Evolutionary conservation across 1,140 invertebrate species (phyloP).

Genomic region (Zaprionus ghesquierei): DNA sequence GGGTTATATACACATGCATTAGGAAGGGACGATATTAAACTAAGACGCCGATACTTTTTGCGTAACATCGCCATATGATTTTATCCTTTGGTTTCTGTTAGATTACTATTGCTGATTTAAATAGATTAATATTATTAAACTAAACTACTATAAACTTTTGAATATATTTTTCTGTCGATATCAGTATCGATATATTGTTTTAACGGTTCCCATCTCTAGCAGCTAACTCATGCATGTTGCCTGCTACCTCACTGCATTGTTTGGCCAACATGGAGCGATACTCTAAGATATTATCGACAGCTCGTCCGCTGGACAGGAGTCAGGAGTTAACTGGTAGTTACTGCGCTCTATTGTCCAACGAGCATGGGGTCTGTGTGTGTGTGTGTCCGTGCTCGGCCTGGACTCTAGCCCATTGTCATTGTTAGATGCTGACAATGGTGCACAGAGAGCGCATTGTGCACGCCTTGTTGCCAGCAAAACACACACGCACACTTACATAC

Average conservation of each 20-base stretch:
- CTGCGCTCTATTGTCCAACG: slow-evolving; percentile 64
- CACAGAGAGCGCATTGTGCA: slow-evolving; percentile 56
- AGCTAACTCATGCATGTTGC: slow-evolving; percentile 53
- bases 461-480: slow-evolving; percentile 19
- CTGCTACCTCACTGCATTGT: slow-evolving; percentile 54
- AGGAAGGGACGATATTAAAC: too few relatives aligned
- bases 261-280: slow-evolving; percentile 67
- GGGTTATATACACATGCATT: too few relatives aligned
- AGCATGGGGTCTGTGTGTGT: slow-evolving; percentile 17
- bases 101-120: too few relatives aligned
- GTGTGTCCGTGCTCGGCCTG: slow-evolving; percentile 3
- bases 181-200: too few relatives aligned
- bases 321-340: slow-evolving; percentile 17
- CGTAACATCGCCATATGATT: too few relatives aligned
- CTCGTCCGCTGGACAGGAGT: slow-evolving; percentile 53
- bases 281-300: slow-evolving; percentile 81
- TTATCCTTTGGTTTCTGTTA: too few relatives aligned
- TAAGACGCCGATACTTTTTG: too few relatives aligned
- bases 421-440: slow-evolving; percentile 70
- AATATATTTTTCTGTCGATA: too few relatives aligned
- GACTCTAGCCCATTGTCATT: slow-evolving; percentile 57
- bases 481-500: slow-evolving; percentile 32
- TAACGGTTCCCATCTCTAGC: slow-evolving; percentile 18
- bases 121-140: too few relatives aligned
- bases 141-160: too few relatives aligned